These are phyloP conservation scores for Pipa parva DNA, from an alignment of 2,113 vertebrate species.

Conservation along the genomic window DNA sequence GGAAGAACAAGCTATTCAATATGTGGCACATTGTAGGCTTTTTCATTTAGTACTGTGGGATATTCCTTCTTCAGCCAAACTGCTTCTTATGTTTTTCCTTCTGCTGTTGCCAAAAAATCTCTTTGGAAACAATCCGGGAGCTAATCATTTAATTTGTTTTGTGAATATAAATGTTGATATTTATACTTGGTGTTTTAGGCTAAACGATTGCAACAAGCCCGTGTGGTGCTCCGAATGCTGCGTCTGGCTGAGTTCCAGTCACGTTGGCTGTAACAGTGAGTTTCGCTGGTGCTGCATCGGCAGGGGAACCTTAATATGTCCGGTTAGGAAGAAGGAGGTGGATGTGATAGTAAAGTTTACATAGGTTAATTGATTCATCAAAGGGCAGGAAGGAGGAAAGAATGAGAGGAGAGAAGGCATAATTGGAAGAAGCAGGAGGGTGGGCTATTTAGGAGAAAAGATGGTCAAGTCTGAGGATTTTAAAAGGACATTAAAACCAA, in stretches of 20 bases:
- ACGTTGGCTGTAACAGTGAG: background rate
- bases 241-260: background rate
- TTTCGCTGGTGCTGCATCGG: background rate
- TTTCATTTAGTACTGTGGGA: background rate
- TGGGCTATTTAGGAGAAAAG: no score
- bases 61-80: constrained; percentile 15
- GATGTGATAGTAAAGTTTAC: background rate
- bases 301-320: background rate
- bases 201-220: no score
- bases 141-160: constrained; percentile 28
- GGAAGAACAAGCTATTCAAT: background rate
- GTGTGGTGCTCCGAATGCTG: background rate
- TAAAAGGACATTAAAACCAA: no score
- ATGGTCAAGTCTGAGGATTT: no score
- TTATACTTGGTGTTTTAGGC: constrained; percentile 8
- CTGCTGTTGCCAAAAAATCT: constrained; percentile 27
- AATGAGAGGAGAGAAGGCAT: background rate
- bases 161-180: constrained; percentile 37
- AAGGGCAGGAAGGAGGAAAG: background rate
- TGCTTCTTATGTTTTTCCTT: constrained; percentile 19
- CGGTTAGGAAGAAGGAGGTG: background rate
- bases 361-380: background rate
- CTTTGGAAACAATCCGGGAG: constrained; percentile 30
- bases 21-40: background rate
- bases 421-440: no score